phyloP scores from a whole-genome alignment of 2,113 vertebrate genomes.

The Monopterus albus region DNA sequence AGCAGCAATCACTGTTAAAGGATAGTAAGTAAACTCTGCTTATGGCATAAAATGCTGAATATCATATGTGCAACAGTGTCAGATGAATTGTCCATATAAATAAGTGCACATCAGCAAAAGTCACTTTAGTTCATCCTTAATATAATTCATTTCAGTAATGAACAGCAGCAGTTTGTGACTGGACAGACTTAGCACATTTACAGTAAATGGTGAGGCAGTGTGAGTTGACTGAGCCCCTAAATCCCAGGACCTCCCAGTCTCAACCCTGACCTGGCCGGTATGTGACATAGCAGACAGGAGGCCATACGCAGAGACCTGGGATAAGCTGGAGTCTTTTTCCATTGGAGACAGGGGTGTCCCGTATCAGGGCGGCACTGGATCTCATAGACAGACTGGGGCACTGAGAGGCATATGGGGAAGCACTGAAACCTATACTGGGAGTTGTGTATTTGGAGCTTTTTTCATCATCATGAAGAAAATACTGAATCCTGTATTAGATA shows the following conservation, averaged over 20 bases:
- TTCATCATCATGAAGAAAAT: background rate
- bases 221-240: conserved; percentile 31
- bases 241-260: conserved; percentile 32
- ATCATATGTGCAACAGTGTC: background rate
- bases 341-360: conserved; percentile 60
- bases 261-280: conserved; percentile 80
- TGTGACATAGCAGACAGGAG: conserved; percentile 69
- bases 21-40: too few species aligned
- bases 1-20: too few species aligned
- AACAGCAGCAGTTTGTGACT: conserved; percentile 26
- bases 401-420: conserved; percentile 50
- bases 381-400: conserved; percentile 4
- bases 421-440: conserved; percentile 31
- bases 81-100: background rate
- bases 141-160: conserved; percentile 1
- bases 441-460: background rate
- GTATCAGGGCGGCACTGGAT: conserved; percentile 61
- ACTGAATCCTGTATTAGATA: background rate
- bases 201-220: conserved; percentile 27
- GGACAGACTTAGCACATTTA: conserved; percentile 37
- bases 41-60: background rate
- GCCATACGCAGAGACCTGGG: conserved; percentile 9
- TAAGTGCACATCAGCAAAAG: background rate
- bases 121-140: background rate
- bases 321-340: conserved; percentile 47